Conservation (phyloP, 2,888 invertebrate genomes). For the Lasioglossum lativentre region DNA sequence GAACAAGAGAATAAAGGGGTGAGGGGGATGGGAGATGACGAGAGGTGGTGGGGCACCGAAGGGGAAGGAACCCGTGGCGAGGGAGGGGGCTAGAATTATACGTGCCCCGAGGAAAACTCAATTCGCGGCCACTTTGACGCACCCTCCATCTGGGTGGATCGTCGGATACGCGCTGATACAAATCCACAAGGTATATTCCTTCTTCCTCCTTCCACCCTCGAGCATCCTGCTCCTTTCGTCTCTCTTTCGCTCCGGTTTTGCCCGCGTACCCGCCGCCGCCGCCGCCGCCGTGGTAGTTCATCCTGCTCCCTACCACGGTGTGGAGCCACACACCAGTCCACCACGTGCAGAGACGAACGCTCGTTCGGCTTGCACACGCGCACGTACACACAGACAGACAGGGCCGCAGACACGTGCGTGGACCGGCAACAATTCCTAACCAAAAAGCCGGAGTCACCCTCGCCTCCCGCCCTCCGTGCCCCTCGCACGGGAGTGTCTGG, state of each 20-base stretch:
- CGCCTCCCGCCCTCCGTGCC: slow-evolving; percentile 62
- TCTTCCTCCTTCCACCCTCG: slow-evolving; percentile 49
- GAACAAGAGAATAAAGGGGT: slow-evolving; percentile 53
- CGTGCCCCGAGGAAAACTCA: slow-evolving; percentile 74
- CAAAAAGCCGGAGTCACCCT: slow-evolving; percentile 81
- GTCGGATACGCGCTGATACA: slow-evolving; percentile 71
- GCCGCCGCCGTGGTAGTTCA: slow-evolving; percentile 39
- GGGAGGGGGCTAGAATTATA: slow-evolving; percentile 64
- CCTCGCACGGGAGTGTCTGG: slow-evolving; percentile 77
- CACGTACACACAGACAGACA: background rate
- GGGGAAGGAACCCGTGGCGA: slow-evolving; percentile 2
- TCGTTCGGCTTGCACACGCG: slow-evolving; percentile 35
- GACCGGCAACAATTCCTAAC: slow-evolving; percentile 81
- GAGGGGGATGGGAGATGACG: slow-evolving; percentile 7
- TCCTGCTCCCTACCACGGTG: slow-evolving; percentile 45
- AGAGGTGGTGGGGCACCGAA: slow-evolving; percentile 11
- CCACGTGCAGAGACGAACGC: slow-evolving; percentile 46
- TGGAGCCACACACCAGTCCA: slow-evolving; percentile 37
- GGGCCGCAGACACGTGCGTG: slow-evolving; percentile 68
- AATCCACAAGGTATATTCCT: slow-evolving; percentile 70
- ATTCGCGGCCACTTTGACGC: slow-evolving; percentile 80
- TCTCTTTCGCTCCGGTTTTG: slow-evolving; percentile 20
- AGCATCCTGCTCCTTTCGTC: slow-evolving; percentile 19
- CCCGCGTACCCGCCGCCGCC: slow-evolving; percentile 30
- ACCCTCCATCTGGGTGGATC: slow-evolving; percentile 68